Conservation (phyloP, 2,797 vertebrate genomes). For the Eupleurogrammus muticus region DNA sequence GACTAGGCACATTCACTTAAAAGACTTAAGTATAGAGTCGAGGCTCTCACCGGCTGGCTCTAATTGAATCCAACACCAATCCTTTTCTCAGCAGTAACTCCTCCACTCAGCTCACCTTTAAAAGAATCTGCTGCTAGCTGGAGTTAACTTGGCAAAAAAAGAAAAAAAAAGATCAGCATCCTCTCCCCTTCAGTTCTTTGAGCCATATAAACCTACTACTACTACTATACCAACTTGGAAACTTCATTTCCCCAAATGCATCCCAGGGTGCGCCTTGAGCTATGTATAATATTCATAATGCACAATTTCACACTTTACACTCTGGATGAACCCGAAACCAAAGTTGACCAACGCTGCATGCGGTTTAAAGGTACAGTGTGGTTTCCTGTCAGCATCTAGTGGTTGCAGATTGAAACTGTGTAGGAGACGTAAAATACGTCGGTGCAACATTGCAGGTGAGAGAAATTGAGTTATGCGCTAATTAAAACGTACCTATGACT, state of each 20-base stretch:
- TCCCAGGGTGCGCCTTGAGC: conserved; percentile 36
- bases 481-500: too few relatives aligned
- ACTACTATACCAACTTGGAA: conserved; percentile 30
- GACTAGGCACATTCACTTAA: not conserved
- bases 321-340: conserved; percentile 30
- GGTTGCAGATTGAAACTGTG: too few relatives aligned
- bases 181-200: conserved; percentile 31
- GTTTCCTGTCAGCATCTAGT: too few relatives aligned
- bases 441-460: too few relatives aligned
- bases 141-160: conserved; percentile 24
- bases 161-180: conserved; percentile 32
- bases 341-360: conserved; percentile 22
- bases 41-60: conserved; percentile 1
- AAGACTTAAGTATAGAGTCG: not conserved
- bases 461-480: too few relatives aligned
- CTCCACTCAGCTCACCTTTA: conserved; percentile 32
- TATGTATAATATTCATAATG: conserved; percentile 32
- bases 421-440: too few relatives aligned
- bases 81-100: conserved; percentile 7
- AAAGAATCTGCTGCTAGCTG: conserved; percentile 23
- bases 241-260: conserved; percentile 33
- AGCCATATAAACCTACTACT: conserved; percentile 46
- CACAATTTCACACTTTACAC: conserved; percentile 38
- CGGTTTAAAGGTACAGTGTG: not conserved
- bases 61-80: conserved; percentile 6